A percentile compares a stretch with the other conserved stretches of the same genome.
Conservation (phyloP, 2,888 invertebrate genomes). For the Bhutanitis thaidina region DNA sequence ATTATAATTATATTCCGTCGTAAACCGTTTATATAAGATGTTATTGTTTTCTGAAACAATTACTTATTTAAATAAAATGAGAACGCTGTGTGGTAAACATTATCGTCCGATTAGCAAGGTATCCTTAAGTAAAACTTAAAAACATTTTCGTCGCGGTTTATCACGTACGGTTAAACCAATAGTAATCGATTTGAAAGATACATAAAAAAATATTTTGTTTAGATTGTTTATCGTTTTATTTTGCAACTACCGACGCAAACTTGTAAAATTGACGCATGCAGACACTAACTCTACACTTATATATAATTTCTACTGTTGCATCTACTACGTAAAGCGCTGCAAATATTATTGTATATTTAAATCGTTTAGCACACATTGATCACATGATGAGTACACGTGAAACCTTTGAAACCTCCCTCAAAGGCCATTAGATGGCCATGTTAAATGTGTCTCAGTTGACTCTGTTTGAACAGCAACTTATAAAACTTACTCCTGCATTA, state of each 20-base stretch:
- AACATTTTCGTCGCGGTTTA: slow-evolving; percentile 15
- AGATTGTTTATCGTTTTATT: slow-evolving; percentile 1
- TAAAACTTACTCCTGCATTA: too few relatives aligned
- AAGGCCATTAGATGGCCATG: too few relatives aligned
- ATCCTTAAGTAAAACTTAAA: slow-evolving; percentile 5
- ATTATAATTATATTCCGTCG: slow-evolving; percentile 17
- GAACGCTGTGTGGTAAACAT: slow-evolving; percentile 24
- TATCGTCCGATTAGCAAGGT: slow-evolving; percentile 23
- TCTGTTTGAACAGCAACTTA: too few relatives aligned
- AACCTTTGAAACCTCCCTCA: too few relatives aligned
- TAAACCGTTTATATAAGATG: slow-evolving; percentile 24
- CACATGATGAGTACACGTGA: too few relatives aligned
- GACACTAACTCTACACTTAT: background rate
- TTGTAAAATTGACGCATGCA: slow-evolving; percentile 6
- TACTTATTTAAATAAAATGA: slow-evolving; percentile 21
- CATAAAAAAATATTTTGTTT: slow-evolving; percentile 1
- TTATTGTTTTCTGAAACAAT: slow-evolving; percentile 32
- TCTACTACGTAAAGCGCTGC: background rate
- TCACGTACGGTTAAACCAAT: background rate
- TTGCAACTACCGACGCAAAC: slow-evolving; percentile 1
- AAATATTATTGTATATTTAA: too few relatives aligned
- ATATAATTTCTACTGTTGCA: background rate
- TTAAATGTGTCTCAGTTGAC: too few relatives aligned
- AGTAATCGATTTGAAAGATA: slow-evolving; percentile 1
- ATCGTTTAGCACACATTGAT: too few relatives aligned